These are phyloP conservation scores for Deroplatys truncata DNA, from an alignment of 2,888 invertebrate genomes.

Conservation along the genomic window DNA sequence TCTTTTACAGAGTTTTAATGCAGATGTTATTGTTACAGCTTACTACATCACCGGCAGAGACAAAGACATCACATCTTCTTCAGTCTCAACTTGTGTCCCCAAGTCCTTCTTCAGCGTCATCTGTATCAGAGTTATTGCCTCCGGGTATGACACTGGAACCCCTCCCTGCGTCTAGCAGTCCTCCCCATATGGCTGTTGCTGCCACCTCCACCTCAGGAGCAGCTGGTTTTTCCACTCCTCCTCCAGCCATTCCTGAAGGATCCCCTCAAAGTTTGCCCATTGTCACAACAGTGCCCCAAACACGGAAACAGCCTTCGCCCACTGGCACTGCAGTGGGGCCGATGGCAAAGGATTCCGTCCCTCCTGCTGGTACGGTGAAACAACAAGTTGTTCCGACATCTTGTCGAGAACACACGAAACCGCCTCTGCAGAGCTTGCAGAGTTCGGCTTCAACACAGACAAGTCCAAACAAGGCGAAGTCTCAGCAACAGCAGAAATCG, in stretches of 20 bases:
- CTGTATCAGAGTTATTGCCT: conserved; percentile 14
- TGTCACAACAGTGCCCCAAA: conserved; percentile 7
- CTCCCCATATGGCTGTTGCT: not conserved
- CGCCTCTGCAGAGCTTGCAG: conserved; percentile 11
- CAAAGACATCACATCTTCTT: not conserved
- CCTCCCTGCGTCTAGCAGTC: not conserved
- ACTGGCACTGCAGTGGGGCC: not conserved
- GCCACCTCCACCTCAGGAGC: not conserved
- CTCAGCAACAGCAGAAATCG: conserved; percentile 1
- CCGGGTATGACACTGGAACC: conserved; percentile 11
- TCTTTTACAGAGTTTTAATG: not conserved
- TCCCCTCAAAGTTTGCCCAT: conserved; percentile 12
- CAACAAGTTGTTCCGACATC: not conserved
- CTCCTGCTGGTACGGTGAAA: not conserved
- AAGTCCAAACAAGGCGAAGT: conserved; percentile 25
- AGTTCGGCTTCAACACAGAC: conserved; percentile 30
- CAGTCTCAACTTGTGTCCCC: not conserved
- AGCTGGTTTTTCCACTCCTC: not conserved
- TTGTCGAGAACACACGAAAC: not conserved
- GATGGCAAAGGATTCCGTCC: not conserved
- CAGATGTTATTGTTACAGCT: not conserved
- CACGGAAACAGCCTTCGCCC: not conserved
- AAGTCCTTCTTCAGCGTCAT: not conserved
- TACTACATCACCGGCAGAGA: not conserved
- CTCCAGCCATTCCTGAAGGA: conserved; percentile 13